Base-by-base conservation (phyloP, 1,140 invertebrate species). In the Polypedilum vanderplanki region DNA sequence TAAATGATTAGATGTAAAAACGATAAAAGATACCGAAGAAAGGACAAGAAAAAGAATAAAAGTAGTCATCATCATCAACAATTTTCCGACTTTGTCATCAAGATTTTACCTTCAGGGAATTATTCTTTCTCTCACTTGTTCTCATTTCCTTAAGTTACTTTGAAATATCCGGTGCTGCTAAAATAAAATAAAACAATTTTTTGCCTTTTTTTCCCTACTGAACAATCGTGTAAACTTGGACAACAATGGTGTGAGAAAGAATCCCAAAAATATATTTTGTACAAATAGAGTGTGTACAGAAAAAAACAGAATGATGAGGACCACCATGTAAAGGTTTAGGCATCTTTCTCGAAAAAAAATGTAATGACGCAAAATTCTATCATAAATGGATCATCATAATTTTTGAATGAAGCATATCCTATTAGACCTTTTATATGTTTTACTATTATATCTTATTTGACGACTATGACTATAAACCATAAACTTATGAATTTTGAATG, bases 171-270 rank as follows among this genome's bases (percentile, higher is more conserved):
- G 46, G 46, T 57, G 7, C 9, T 46, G 41, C 3, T 12, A 15
- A 57, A 57, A 57, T 57, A 57, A 33, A 57, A 57, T 57, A 57
- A 57, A 57, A n/a, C 12, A 57, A 57, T 57, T n/a, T 57, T 57
- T 12, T 33, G 24, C 24, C 24, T 33, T 33, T 33, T 33, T 33
- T 33, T 57, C 46, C 46, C 8, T 57, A n/a, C 46, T 15, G 12
- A 57, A n/a, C 12, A 12, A 57, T 57, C 12, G 46, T 5, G 15
- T 46, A 46, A 15, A 46, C 41, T 1, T 8, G 15, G 1, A 46
- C 41, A 46, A 46, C 15, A 10, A 46, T 46, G 41, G 15, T 15
- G 41, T 46, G 41, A 10, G n/a, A n/a, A n/a, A n/a, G n/a, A n/a
- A n/a, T n/a, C n/a, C n/a, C n/a, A n/a, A n/a, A n/a, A n/a, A n/a